Percentiles rank a stretch among this genome's conserved stretches.
These are phyloP conservation scores for Sarcoramphus papa DNA, from an alignment of 2,797 vertebrate species.

Conservation along the genomic window DNA sequence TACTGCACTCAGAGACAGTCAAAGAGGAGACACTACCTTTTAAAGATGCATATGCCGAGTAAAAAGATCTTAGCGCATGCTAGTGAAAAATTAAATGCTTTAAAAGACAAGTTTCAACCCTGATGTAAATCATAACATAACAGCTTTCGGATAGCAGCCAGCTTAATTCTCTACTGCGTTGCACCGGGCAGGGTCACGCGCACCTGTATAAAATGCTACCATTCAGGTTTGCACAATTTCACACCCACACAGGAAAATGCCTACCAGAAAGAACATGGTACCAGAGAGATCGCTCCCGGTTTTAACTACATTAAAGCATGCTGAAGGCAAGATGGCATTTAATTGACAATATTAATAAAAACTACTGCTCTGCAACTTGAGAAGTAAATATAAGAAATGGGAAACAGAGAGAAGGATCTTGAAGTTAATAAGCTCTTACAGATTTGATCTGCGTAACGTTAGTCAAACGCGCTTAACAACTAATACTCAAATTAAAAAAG, in stretches of 20 bases:
- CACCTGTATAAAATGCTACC: constrained; percentile 51
- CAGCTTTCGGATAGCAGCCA: not conserved
- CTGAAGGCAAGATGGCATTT: not conserved
- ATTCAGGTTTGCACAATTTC: constrained; percentile 57
- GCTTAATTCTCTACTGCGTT: not conserved
- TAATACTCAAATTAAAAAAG: not conserved
- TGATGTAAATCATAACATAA: not conserved
- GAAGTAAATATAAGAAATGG: not conserved
- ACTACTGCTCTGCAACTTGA: not conserved
- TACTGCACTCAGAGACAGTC: not conserved
- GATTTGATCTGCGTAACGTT: not conserved
- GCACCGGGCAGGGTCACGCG: not conserved
- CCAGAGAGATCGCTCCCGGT: accelerated
- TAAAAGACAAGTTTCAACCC: not conserved
- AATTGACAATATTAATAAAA: not conserved
- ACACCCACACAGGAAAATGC: constrained; percentile 55
- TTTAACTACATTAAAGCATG: not conserved
- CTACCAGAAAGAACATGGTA: not conserved
- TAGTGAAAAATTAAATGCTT: not conserved
- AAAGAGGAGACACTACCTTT: not conserved
- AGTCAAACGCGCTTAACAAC: not conserved
- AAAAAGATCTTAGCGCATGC: not conserved
- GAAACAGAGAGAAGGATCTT: not conserved
- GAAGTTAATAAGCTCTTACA: not conserved
- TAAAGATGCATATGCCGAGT: accelerated